Evolutionary conservation across 64 coral and sea anemone genomes (phyloP).

Genomic region (Porites lutea): DNA sequence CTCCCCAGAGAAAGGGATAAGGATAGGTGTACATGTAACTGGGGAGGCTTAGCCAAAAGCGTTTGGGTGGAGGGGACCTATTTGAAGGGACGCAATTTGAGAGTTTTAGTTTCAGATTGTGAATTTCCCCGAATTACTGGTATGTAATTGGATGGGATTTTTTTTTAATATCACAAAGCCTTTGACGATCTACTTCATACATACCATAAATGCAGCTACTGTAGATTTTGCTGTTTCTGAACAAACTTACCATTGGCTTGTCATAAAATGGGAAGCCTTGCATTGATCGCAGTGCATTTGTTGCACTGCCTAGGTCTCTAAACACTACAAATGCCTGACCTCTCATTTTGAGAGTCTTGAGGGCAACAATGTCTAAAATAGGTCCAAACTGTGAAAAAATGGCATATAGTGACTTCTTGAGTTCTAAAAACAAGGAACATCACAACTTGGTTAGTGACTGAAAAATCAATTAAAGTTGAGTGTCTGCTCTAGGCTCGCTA

Average conservation of each 20-base stretch:
- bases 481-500: too few relatives aligned
- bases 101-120: too few relatives aligned
- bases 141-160: too few relatives aligned
- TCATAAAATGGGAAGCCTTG: conserved; percentile 99
- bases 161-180: too few relatives aligned
- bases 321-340: conserved; percentile 99
- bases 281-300: conserved; percentile 99
- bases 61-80: too few relatives aligned
- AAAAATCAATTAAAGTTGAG: background rate
- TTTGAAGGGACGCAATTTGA: too few relatives aligned
- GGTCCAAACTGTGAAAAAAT: conserved; percentile 99
- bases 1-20: too few relatives aligned
- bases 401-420: conserved; percentile 99
- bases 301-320: conserved; percentile 90
- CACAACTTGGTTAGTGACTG: background rate
- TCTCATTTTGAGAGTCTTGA: conserved; percentile 98
- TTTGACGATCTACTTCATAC: background rate
- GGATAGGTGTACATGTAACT: too few relatives aligned
- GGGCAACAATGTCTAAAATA: conserved; percentile 98
- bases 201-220: background rate
- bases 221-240: background rate
- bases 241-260: conserved; percentile 97
- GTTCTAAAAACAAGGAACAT: conserved; percentile 46
- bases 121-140: too few relatives aligned
- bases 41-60: too few relatives aligned